Conservation (phyloP, 2,113 vertebrate species). For the Sander vitreus region DNA sequence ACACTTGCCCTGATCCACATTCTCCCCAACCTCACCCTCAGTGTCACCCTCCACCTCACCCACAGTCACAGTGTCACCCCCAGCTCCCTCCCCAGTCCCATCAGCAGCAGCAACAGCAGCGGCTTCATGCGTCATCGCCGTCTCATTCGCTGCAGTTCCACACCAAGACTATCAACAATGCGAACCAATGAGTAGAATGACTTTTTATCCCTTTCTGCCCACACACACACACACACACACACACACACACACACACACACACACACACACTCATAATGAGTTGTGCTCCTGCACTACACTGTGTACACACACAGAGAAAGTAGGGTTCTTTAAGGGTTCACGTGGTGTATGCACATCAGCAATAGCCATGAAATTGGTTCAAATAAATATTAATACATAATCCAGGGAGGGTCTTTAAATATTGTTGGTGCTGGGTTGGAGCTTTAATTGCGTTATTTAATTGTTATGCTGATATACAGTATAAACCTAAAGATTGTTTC, state of each 20-base stretch:
- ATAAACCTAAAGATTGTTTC: not conserved
- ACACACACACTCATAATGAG: constrained; percentile 6
- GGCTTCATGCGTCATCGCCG: not conserved
- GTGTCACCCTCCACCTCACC: not conserved
- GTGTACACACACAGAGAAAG: constrained; percentile 18
- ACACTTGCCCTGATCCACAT: constrained; percentile 12
- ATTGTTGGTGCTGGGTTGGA: constrained; percentile 28
- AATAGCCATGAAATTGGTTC: not conserved
- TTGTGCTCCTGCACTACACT: constrained; percentile 15
- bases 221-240: not conserved
- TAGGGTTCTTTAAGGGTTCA: constrained; percentile 18
- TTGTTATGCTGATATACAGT: constrained; percentile 14
- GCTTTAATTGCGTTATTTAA: constrained; percentile 27
- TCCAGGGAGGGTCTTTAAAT: constrained; percentile 26
- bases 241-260: constrained; percentile 18
- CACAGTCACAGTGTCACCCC: constrained; percentile 15
- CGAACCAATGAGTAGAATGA: constrained; percentile 49
- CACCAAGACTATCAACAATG: constrained; percentile 24
- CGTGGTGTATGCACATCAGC: not conserved
- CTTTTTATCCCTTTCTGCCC: constrained; percentile 14
- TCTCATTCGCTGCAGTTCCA: constrained; percentile 23
- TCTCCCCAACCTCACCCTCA: not conserved
- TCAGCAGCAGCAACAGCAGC: constrained; percentile 6
- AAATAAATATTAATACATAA: not conserved
- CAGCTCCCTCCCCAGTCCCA: constrained; percentile 4